Percentiles rank a stretch among this genome's conserved stretches.
phyloP scores from a whole-genome alignment of 1,140 invertebrate genomes.

The Camponotus vicinus region DNA sequence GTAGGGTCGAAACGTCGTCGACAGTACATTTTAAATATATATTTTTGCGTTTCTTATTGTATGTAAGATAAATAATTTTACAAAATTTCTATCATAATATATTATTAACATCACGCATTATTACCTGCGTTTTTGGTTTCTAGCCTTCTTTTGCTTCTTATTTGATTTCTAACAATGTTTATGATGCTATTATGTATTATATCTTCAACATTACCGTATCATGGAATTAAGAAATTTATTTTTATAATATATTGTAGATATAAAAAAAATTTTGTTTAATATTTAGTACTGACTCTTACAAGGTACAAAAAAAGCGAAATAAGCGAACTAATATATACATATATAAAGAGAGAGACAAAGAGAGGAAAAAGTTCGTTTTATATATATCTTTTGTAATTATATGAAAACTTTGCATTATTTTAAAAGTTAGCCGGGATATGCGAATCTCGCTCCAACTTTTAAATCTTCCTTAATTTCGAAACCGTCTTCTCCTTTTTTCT shows the following conservation, averaged over 20 bases:
- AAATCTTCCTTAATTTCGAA: constrained; percentile 11
- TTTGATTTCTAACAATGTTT: too few species aligned
- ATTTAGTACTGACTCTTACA: not conserved
- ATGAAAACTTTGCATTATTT: not conserved
- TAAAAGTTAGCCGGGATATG: constrained; percentile 5
- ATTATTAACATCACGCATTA: too few species aligned
- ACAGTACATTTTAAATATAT: too few species aligned
- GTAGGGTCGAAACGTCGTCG: too few species aligned
- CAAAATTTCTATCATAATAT: too few species aligned
- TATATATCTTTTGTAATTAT: not conserved
- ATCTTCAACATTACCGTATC: not conserved
- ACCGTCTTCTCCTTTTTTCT: constrained; percentile 13
- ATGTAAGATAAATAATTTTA: too few species aligned
- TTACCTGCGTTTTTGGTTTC: too few species aligned
- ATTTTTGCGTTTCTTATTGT: too few species aligned
- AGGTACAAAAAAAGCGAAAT: not conserved
- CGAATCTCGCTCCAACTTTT: not conserved
- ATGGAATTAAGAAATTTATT: not conserved
- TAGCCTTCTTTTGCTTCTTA: too few species aligned
- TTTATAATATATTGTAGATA: not conserved
- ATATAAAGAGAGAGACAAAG: too few species aligned
- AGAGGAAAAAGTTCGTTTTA: not conserved
- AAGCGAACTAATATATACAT: too few species aligned
- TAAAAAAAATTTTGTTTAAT: not conserved
- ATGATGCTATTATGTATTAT: not conserved